Base-by-base conservation (phyloP, 2,888 invertebrate species). In the Macaria notata region DNA sequence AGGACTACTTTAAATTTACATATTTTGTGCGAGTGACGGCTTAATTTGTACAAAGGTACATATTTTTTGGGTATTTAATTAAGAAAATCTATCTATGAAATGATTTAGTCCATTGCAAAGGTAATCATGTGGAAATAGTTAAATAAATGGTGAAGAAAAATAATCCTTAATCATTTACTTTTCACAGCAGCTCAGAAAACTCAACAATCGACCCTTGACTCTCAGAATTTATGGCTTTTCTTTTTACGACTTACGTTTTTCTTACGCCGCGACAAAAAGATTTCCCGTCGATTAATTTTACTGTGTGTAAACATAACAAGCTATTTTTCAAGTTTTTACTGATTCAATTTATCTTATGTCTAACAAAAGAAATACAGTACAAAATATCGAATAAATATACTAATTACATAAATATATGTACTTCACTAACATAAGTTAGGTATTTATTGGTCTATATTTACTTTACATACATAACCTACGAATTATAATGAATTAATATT, bases 141-240 rank as follows among this genome's bases (percentile, higher is more conserved):
- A 45, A 39, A 36, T 0, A 41, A 9, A 29, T 8, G 3, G 8
- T 8, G 48, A 47, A 44, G n/a, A 54, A 55, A 31, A 41, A 55
- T 7, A 3, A 9, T 31, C 19, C n/a, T 29, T 42, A 31, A 39
- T 44, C 41, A 29, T 33, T 38, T 19, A 46, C 9, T 54, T 50
- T 53, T 49, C 43, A 56, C 19, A 46, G 31, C 55, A 45, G 46
- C 39, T 49, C 48, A 33, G 49, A 41, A 48, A 36, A 52, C 44
- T 58, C 49, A 44, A 49, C 56, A 45, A 63, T 67, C 60, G 55
- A 59, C 56, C 61, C 44, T 54, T 59, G 29, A 31, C 46, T 46
- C 46, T n/a, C 39, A 49, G 30, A 49, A 49, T 45, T 47, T 56
- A 39, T 45, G 50, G 44, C 44, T 44, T 50, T 45, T 50, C 50